Percentiles rank a stretch among this genome's conserved stretches.
Conservation (phyloP, 2,888 invertebrate genomes). For the Hypomecis punctinalis region DNA sequence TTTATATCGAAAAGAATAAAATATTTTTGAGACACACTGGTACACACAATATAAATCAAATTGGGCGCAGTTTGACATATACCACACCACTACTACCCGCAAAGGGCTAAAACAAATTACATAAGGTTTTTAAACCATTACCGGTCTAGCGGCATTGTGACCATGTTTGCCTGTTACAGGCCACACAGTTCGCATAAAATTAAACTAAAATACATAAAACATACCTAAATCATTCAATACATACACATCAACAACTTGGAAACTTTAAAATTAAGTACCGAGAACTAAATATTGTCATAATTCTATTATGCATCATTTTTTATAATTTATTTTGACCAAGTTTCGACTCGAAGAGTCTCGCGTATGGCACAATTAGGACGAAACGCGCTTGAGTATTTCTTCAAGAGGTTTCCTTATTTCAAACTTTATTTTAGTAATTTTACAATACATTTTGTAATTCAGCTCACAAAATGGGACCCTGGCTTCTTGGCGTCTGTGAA, state of each 20-base stretch:
- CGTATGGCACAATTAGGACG: background rate
- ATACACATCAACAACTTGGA: background rate
- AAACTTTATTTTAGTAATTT: no score
- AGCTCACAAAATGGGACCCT: no score
- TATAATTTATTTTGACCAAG: background rate
- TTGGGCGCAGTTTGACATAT: no score
- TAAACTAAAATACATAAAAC: slow-evolving; percentile 2
- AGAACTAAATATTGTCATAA: slow-evolving; percentile 19
- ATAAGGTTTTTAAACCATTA: no score
- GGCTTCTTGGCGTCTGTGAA: no score
- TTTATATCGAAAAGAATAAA: no score
- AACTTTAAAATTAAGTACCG: background rate
- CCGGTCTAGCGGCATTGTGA: no score
- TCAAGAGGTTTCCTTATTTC: no score
- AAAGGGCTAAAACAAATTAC: no score
- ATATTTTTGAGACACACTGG: background rate
- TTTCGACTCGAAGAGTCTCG: background rate
- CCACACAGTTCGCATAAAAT: background rate
- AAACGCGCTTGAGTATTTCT: slow-evolving; percentile 5
- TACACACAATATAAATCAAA: background rate
- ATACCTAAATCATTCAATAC: background rate
- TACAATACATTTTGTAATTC: no score
- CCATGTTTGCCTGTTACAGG: no score
- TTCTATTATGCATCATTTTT: slow-evolving; percentile 18
- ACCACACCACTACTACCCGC: no score